Percentiles rank a stretch among this genome's conserved stretches.
Evolutionary conservation across 2,888 invertebrate genomes (phyloP).

Genomic region (Caenorhabditis panamensis): DNA sequence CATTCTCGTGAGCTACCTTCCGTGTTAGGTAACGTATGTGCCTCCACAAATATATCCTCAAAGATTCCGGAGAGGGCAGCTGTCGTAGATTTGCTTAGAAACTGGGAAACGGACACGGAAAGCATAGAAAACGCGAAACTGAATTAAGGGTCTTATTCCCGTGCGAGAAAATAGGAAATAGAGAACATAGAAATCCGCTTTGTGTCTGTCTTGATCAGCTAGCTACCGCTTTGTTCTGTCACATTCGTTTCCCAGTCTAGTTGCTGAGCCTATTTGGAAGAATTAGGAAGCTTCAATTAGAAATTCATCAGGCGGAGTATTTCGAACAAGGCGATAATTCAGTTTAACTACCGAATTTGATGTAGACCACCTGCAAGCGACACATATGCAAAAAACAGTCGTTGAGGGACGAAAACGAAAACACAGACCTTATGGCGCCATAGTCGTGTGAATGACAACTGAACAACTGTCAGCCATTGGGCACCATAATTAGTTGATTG

Average conservation of each 20-base stretch:
- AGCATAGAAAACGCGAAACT: conserved; percentile 52
- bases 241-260: conserved; percentile 5
- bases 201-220: conserved; percentile 35
- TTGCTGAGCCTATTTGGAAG: conserved; percentile 11
- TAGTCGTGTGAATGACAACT: conserved; percentile 55
- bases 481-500: conserved; percentile 30
- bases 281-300: conserved; percentile 21
- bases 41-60: conserved; percentile 27
- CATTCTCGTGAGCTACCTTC: conserved; percentile 46
- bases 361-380: conserved; percentile 44
- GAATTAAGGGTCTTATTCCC: conserved; percentile 54
- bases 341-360: conserved; percentile 23
- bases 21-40: conserved; percentile 52
- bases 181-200: conserved; percentile 45
- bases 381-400: conserved; percentile 41
- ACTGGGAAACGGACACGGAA: conserved; percentile 16
- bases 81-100: conserved; percentile 10
- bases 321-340: conserved; percentile 45
- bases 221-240: conserved; percentile 40
- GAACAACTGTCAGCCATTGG: conserved; percentile 47
- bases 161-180: conserved; percentile 16
- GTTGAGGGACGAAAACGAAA: conserved; percentile 37
- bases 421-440: conserved; percentile 66
- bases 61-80: conserved; percentile 29
- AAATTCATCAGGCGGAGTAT: conserved; percentile 10